phyloP scores from a whole-genome alignment of 2,113 vertebrate species.

The Oncorhynchus kisutch region DNA sequence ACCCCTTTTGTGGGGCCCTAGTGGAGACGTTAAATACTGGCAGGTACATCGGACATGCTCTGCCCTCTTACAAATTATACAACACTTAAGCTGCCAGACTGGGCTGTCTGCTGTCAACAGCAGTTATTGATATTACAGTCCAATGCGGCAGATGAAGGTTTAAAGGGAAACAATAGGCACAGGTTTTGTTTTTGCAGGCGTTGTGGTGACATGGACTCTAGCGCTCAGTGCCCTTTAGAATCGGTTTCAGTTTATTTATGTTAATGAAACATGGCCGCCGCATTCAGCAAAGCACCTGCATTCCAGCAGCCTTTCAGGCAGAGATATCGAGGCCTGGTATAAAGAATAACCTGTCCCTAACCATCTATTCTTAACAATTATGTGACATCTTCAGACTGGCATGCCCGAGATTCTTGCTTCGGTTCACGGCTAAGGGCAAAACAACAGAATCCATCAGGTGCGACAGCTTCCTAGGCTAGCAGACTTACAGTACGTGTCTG shows the following conservation, averaged over 20 bases:
- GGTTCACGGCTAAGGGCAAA: constrained; percentile 39
- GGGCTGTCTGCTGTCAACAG: neutral
- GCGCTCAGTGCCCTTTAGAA: neutral
- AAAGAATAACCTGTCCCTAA: constrained; percentile 20
- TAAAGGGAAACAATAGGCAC: neutral
- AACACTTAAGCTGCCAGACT: neutral
- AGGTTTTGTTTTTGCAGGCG: neutral
- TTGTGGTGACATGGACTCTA: neutral
- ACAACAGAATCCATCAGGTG: constrained; percentile 37
- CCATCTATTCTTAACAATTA: constrained; percentile 17
- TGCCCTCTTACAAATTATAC: neutral
- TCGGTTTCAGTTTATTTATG: constrained; percentile 22
- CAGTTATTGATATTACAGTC: neutral
- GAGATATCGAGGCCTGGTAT: constrained; percentile 6
- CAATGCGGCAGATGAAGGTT: neutral
- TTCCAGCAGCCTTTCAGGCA: constrained; percentile 18
- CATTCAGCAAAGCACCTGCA: neutral
- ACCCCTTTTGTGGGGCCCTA: too few relatives aligned
- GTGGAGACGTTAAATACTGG: neutral
- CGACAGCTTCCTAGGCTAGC: constrained; percentile 31
- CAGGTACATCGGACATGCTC: neutral
- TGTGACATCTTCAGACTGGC: constrained; percentile 21
- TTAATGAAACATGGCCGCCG: neutral
- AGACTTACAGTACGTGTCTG: constrained; percentile 15
- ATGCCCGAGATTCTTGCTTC: constrained; percentile 33